Conservation (phyloP, 2,888 invertebrate species). For the Trissolcus brochymenae region DNA sequence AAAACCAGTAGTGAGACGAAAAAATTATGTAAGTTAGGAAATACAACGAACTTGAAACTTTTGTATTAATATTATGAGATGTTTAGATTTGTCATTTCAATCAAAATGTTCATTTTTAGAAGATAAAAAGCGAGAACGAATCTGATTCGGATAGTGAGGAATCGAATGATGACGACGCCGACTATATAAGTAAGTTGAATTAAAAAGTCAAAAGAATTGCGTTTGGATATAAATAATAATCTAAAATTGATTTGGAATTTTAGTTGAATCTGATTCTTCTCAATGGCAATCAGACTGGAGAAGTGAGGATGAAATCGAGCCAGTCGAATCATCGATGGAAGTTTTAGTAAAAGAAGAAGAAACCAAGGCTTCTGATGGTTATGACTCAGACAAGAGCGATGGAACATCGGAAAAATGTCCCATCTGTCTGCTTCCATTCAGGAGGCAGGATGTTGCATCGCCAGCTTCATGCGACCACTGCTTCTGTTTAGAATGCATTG, state of each 20-base stretch:
- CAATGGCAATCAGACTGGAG: conserved; percentile 74
- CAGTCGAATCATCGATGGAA: conserved; percentile 43
- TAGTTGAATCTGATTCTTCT: conserved; percentile 57
- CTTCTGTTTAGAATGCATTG: conserved; percentile 93
- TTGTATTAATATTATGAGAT: neutral
- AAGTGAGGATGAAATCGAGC: conserved; percentile 61
- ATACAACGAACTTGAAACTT: neutral
- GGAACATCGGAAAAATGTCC: conserved; percentile 91
- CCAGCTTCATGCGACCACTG: conserved; percentile 92
- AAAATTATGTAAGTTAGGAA: conserved; percentile 65
- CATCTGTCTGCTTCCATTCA: conserved; percentile 89
- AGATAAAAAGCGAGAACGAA: conserved; percentile 65
- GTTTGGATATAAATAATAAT: neutral
- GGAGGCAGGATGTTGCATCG: conserved; percentile 87
- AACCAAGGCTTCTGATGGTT: conserved; percentile 53
- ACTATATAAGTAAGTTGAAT: conserved; percentile 54
- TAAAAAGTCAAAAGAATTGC: neutral
- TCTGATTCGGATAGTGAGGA: conserved; percentile 59
- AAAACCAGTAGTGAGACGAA: conserved; percentile 62
- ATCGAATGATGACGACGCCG: conserved; percentile 56
- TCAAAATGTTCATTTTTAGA: conserved; percentile 56
- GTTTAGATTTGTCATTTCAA: neutral
- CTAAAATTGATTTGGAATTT: neutral
- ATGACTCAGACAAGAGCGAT: conserved; percentile 81
- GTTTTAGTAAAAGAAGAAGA: conserved; percentile 32